Base-by-base conservation (phyloP, 2,113 vertebrate genomes). In the Scomber scombrus region DNA sequence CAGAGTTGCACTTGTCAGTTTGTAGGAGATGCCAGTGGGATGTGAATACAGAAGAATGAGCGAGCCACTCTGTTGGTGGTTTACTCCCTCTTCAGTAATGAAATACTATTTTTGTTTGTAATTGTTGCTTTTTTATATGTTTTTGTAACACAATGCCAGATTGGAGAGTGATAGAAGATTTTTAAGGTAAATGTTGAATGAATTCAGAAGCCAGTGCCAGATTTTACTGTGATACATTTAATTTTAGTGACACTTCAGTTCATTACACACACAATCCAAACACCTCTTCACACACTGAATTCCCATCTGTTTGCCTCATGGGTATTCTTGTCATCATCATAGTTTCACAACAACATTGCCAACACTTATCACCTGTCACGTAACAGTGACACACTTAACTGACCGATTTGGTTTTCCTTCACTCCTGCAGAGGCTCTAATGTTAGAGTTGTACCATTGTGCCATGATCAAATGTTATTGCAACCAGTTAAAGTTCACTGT, bases 1-100 rank as follows among this genome's bases (percentile, higher is more conserved):
- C 73, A 81, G 84, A 86, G 86, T 89, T 93, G 93, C 91, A 93
- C 92, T 95, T 91, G 90, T 78, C 86, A 68, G 80, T 82, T 71
- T 73, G 74, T 75, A 62, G 79, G 40, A 77, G 58, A 85, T 31
- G 75, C 81, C 86, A 74, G 60, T 29, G 75, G 77, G 84, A 88
- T 85, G 85, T 91, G 91, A 86, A 90, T 62, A 62, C 23, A 58
- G 69, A 71, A 74, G 71, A 85, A 60, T 18, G 76, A 80, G 40
- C 3, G 16, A 68, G 78, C 71, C 71, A 14, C 72, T 40, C 18
- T 46, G 65, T 75, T 80, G 45, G 85, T 29, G 76, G 78, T 43
- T 79, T 57, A 26, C 66, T 72, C 67, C 49, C 51, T 81, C 85
- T 81, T 87, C 73, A 63, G 85, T 71, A 82, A 88, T 82, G 62